Percentiles rank a stretch among this genome's conserved stretches.
These are phyloP conservation scores for Theropithecus gelada DNA, from an alignment of 2,113 vertebrate species.

Conservation along the genomic window DNA sequence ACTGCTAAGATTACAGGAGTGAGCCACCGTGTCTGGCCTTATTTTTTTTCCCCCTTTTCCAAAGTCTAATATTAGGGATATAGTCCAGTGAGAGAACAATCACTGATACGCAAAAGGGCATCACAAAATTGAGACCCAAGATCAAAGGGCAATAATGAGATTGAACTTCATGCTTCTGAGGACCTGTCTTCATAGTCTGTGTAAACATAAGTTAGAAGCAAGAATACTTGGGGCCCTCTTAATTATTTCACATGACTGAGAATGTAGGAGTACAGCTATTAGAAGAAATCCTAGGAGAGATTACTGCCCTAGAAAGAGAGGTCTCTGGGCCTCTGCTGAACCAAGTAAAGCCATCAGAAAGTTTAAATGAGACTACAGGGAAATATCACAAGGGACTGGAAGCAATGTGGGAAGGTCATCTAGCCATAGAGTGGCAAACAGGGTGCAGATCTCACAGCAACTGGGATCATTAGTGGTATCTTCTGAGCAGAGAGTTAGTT, in stretches of 20 bases:
- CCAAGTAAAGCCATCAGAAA: neutral
- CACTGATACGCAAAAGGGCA: neutral
- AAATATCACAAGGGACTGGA: neutral
- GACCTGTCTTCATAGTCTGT: neutral
- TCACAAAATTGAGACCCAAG: neutral
- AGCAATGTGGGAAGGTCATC: neutral
- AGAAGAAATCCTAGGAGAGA: conserved; percentile 45
- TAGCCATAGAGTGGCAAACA: neutral
- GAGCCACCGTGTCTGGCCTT: too few species aligned
- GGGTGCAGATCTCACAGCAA: neutral
- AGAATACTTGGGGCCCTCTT: neutral
- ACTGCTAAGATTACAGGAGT: too few species aligned
- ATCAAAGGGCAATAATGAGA: neutral
- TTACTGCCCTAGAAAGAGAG: conserved; percentile 30
- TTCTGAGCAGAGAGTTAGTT: neutral
- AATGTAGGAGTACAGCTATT: neutral
- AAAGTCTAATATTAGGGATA: neutral
- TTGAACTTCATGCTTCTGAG: neutral
- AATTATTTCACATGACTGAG: neutral
- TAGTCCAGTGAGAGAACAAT: neutral
- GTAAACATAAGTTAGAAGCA: neutral
- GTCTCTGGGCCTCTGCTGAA: neutral
- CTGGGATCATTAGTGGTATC: neutral
- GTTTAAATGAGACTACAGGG: neutral
- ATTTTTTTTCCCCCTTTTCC: neutral